phyloP scores from a whole-genome alignment of 2,797 vertebrate species.

The Megalops cyprinoides region DNA sequence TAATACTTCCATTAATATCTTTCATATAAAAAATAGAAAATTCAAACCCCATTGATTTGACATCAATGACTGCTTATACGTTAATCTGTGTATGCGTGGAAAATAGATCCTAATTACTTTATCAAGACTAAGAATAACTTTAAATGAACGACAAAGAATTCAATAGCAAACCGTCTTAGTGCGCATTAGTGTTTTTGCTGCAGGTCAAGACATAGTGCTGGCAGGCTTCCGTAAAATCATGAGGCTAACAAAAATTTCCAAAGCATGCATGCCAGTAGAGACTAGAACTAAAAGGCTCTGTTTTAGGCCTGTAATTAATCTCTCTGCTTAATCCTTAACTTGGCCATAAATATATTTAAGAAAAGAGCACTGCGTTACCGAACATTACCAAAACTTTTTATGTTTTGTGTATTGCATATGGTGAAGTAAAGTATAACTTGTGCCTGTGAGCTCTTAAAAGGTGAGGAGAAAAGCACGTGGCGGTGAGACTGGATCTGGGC shows the following conservation, averaged over 20 bases:
- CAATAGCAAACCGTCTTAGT: not conserved
- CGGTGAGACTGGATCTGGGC: not conserved
- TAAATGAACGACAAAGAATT: not conserved
- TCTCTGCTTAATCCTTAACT: not conserved
- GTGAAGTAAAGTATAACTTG: too few species aligned
- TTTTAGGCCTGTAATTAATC: not conserved
- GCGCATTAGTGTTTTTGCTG: not conserved
- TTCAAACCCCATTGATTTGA: constrained; percentile 9
- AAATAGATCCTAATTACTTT: constrained; percentile 24
- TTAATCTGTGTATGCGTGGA: constrained; percentile 7
- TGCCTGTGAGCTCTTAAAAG: not conserved
- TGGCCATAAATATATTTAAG: not conserved
- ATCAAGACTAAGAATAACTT: constrained; percentile 20
- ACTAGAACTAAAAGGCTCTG: too few species aligned
- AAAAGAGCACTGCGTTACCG: not conserved
- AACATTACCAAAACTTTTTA: too few species aligned
- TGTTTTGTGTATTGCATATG: too few species aligned
- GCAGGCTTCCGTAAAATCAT: not conserved
- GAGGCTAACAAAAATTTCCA: not conserved
- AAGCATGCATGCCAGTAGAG: not conserved
- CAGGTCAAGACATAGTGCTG: not conserved
- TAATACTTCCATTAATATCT: constrained; percentile 36
- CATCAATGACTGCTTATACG: constrained; percentile 12
- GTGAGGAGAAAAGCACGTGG: not conserved
- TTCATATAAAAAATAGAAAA: not conserved